Base-by-base conservation (phyloP, 2,113 vertebrate genomes). In the Brachionichthys hirsutus region DNA sequence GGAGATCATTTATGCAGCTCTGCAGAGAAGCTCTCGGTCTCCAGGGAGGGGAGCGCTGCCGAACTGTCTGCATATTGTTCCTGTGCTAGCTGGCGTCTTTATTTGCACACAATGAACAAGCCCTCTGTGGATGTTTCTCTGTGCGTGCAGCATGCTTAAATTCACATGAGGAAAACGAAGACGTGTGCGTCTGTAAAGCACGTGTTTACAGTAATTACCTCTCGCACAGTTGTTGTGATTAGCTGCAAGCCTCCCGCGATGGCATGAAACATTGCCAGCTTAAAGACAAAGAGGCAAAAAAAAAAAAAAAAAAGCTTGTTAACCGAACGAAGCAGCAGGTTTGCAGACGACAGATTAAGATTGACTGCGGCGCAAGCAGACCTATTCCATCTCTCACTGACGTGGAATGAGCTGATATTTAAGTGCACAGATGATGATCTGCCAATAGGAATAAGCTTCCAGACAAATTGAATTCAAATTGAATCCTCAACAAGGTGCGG, bases 1-100 rank as follows among this genome's bases (percentile, higher is more conserved):
- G 67, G 76, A 53, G 69, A 85, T 70, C 41, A 67, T 82, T 74
- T 81, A 70, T 60, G 67, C 62, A 54, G 54, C 54, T 19, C 44
- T 60, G 63, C 59, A 62, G 80, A 73, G 57, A 64, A 36, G 44
- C 70, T 54, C 8, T 70, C 30, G 40, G 66, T 77, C 82, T 79
- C 78, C 60, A 44, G 75, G 72, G 72, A 64, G 48, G 53, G 47
- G 34, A 22, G 19, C 47, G 60, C 75, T 68, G 70, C 58, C 38
- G 75, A 68, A 74, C 67, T 57, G 60, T 58, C 62, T 75, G 42
- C 17, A 2, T 56, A 45, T 52, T 54, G 64, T 48, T 68, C 59
- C 71, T 36, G 63, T 5, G n/a, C 48, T 49, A 53, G 55, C 66
- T 70, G 56, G 49, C 1, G 0, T 40, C 54, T 73, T 65, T 61